Base-by-base conservation (phyloP, 1,140 invertebrate genomes). In the Anagrus nilaparvatae region DNA sequence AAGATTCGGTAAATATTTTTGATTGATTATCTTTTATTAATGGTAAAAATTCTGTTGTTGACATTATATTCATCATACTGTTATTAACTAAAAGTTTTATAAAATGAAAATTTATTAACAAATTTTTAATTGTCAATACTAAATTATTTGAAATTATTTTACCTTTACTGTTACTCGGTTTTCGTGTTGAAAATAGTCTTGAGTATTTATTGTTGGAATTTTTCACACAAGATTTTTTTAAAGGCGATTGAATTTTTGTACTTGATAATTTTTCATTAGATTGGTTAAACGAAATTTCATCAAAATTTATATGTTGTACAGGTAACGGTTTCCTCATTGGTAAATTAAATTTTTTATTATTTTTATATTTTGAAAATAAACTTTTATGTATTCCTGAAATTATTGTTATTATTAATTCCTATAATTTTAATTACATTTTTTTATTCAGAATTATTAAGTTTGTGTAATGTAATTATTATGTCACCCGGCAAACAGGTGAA, bases 261-360 rank as follows among this genome's bases (percentile, higher is more conserved):
- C 30, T 13, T 6, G 12, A 38, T 13, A 20, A 23, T 37, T 46
- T 55, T 5, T 52, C 50, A 14, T 21, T 51, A n/a, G 19, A 25
- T 47, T 32, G 23, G 50, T 13, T 36, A 25, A 10, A 18, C 36
- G 6, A 35, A 37, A 9, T 50, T 46, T 56, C 56, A 29, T 63
- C 51, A n/a, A 62, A 50, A 47, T 60, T 59, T 0, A 61, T 58
- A 30, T 54, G 50, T 6, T 55, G 51, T 6, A 57, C 44, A 2
- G 48, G 40, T 9, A 55, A 42, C 12, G 24, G 43, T 56, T 56
- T 43, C 24, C 43, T 32, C 35, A 38, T 14, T 49, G 43, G 13
- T 40, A 40, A 42, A 9, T 39, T 18, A 16, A 34, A 32, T 13
- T 49, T 32, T 21, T 49, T 47, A 20, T 56, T 44, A 38, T 24